Evolutionary conservation across 1,140 invertebrate species (phyloP).

Genomic region (Eumaeus atala): DNA sequence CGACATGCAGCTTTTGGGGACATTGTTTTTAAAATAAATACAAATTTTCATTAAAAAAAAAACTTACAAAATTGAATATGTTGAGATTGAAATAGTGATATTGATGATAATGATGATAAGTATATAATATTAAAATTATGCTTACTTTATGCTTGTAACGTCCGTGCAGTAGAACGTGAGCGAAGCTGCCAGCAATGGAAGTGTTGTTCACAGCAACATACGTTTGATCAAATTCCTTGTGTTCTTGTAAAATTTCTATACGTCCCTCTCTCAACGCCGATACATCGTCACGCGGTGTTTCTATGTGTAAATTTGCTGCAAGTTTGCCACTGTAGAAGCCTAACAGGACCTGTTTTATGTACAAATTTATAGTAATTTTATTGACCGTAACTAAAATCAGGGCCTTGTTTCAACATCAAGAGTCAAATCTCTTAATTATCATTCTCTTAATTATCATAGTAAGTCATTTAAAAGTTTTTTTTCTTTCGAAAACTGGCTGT

Average conservation of each 20-base stretch:
- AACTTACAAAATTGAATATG: too few relatives aligned
- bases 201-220: constrained; percentile 42
- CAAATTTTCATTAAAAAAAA: too few relatives aligned
- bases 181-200: constrained; percentile 38
- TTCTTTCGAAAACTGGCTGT: too few relatives aligned
- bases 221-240: constrained; percentile 24
- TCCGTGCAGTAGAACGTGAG: constrained; percentile 42
- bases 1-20: too few relatives aligned
- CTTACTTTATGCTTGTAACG: constrained; percentile 27
- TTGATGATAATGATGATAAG: too few relatives aligned
- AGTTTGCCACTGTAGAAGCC: constrained; percentile 34
- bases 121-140: neutral
- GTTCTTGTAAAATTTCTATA: constrained; percentile 37
- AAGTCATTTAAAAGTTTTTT: too few relatives aligned
- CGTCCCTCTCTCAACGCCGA: constrained; percentile 34
- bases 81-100: too few relatives aligned
- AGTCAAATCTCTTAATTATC: neutral
- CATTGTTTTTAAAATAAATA: too few relatives aligned
- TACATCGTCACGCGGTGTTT: constrained; percentile 34
- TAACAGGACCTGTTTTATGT: constrained; percentile 35
- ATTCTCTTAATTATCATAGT: neutral
- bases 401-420: constrained; percentile 26
- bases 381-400: neutral
- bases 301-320: constrained; percentile 28
- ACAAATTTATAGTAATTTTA: constrained; percentile 25